These are phyloP conservation scores for Tridacna crocea DNA, from an alignment of 2,888 invertebrate genomes.

Conservation along the genomic window DNA sequence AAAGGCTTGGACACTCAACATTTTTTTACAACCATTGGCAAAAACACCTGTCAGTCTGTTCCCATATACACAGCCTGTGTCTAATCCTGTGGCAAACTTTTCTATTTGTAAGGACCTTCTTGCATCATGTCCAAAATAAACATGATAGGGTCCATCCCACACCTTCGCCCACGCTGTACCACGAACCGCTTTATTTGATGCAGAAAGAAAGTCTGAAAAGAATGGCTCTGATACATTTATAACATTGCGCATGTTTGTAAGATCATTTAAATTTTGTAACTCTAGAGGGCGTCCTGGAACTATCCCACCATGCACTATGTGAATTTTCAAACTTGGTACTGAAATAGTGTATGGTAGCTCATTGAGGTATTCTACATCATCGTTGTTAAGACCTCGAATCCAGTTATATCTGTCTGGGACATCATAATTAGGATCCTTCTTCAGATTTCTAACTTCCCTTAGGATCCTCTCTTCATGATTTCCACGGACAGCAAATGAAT, in stretches of 20 bases:
- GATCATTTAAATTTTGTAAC: conserved; percentile 71
- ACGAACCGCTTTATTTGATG: conserved; percentile 59
- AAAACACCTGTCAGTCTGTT: conserved; percentile 77
- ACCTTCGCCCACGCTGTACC: conserved; percentile 81
- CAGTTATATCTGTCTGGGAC: conserved; percentile 75
- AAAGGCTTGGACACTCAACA: conserved; percentile 37
- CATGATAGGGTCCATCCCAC: conserved; percentile 83
- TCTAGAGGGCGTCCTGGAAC: conserved; percentile 77
- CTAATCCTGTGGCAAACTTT: conserved; percentile 82
- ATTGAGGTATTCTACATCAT: conserved; percentile 78
- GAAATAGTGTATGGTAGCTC: conserved; percentile 82
- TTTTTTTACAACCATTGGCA: conserved; percentile 41
- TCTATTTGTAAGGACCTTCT: conserved; percentile 76
- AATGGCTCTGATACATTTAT: conserved; percentile 54
- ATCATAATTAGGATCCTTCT: conserved; percentile 53
- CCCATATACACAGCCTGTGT: conserved; percentile 84
- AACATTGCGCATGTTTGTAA: conserved; percentile 82
- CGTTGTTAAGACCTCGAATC: conserved; percentile 73
- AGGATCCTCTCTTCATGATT: conserved; percentile 82
- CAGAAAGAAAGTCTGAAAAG: conserved; percentile 63
- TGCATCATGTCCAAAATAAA: conserved; percentile 84
- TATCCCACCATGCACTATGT: conserved; percentile 83
- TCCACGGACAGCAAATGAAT: conserved; percentile 77
- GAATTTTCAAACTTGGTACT: conserved; percentile 77
- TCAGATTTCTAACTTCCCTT: conserved; percentile 63